A percentile compares a stretch with the other conserved stretches of the same genome.
Evolutionary conservation across 2,113 vertebrate genomes (phyloP).

Genomic region (Ammodytes dubius): DNA sequence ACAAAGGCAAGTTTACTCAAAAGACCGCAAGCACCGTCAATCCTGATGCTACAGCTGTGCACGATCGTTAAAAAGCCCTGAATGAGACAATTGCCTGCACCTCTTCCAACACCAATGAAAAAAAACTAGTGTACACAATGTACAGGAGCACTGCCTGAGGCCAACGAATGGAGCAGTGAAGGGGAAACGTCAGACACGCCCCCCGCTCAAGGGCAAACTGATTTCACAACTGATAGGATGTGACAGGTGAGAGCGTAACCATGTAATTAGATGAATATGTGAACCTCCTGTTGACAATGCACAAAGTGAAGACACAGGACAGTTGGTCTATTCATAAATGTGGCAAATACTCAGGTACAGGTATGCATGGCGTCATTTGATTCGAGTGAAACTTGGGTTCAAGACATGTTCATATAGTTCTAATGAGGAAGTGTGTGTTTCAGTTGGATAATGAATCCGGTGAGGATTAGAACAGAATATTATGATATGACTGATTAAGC

Average conservation of each 20-base stretch:
- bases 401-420: not conserved
- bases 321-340: too few relatives aligned
- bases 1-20: not conserved
- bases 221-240: conserved; percentile 28
- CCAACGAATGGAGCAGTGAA: not conserved
- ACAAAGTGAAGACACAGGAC: not conserved
- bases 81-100: not conserved
- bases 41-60: not conserved
- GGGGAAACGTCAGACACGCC: conserved; percentile 23
- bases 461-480: not conserved
- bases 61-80: not conserved
- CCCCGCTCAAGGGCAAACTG: conserved; percentile 17
- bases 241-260: conserved; percentile 47
- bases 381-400: not conserved
- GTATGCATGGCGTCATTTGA: not conserved
- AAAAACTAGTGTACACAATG: conserved; percentile 3
- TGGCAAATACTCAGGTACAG: not conserved
- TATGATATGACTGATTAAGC: not conserved
- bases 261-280: not conserved
- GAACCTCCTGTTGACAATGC: too few relatives aligned
- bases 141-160: too few relatives aligned
- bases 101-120: not conserved
- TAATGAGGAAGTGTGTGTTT: not conserved
- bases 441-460: not conserved
- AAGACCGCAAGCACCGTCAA: too few relatives aligned